These are phyloP conservation scores for Drosophila tripunctata DNA, from an alignment of 2,888 invertebrate species.

Conservation along the genomic window DNA sequence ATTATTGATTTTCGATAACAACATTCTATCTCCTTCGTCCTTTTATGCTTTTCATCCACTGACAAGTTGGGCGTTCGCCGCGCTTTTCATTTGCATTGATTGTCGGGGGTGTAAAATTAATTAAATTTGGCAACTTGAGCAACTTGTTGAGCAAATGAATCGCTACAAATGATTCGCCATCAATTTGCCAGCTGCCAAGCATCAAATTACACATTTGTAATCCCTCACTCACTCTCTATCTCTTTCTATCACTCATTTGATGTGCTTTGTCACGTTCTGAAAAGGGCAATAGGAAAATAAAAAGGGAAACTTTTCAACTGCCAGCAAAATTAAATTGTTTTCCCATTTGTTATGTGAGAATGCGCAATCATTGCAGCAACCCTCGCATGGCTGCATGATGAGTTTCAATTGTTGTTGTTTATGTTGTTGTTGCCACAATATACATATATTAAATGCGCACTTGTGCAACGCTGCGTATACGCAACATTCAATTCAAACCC, in stretches of 20 bases:
- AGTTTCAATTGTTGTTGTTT: conserved; percentile 4
- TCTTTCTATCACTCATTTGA: conserved; percentile 1
- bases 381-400: conserved; percentile 31
- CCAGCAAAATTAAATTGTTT: conserved; percentile 3
- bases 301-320: conserved; percentile 18
- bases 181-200: conserved; percentile 41
- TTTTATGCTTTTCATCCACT: background rate
- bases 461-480: conserved; percentile 42
- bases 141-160: conserved; percentile 54
- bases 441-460: conserved; percentile 2
- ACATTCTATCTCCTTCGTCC: no score
- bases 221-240: background rate
- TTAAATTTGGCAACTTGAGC: conserved; percentile 46
- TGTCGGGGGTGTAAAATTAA: conserved; percentile 45
- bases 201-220: conserved; percentile 51
- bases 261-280: conserved; percentile 37
- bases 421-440: conserved; percentile 1
- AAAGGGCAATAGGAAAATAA: background rate
- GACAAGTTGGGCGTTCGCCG: background rate
- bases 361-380: conserved; percentile 59
- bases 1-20: no score
- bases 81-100: conserved; percentile 51
- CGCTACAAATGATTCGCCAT: conserved; percentile 38
- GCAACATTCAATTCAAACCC: conserved; percentile 18
- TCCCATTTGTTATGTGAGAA: conserved; percentile 6